Percentiles rank a stretch among this genome's conserved stretches.
Conservation (phyloP, 35 echinoderm and acorn worm genomes). For the Strongylocentrotus purpuratus region DNA sequence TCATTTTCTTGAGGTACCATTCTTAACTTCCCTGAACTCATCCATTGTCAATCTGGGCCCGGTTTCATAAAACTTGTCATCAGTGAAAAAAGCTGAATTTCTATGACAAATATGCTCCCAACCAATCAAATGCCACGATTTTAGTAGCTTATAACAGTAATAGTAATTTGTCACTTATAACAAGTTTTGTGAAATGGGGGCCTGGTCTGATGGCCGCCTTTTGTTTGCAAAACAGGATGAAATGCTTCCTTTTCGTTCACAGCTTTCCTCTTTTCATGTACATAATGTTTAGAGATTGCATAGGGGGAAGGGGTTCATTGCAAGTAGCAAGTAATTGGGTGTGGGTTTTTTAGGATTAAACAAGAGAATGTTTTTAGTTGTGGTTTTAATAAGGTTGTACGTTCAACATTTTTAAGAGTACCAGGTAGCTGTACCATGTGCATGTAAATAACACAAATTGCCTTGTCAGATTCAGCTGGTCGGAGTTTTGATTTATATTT, state of each 20-base stretch:
- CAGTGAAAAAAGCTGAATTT: too few species aligned
- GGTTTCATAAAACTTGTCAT: too few species aligned
- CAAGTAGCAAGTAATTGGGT: neutral
- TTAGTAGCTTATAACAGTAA: too few species aligned
- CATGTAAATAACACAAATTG: conserved; percentile 7
- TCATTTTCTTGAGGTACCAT: neutral
- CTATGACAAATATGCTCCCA: too few species aligned
- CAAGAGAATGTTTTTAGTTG: neutral
- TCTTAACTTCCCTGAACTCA: neutral
- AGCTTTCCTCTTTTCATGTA: neutral
- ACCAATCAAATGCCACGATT: too few species aligned
- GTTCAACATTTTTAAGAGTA: neutral
- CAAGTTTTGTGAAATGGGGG: too few species aligned
- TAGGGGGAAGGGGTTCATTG: neutral
- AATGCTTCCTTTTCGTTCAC: neutral
- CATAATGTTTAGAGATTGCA: neutral
- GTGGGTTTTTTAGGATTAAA: neutral
- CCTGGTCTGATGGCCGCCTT: too few species aligned
- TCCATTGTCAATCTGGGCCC: too few species aligned
- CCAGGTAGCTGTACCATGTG: neutral
- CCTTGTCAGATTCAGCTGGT: neutral
- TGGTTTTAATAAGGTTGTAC: neutral
- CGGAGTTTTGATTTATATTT: neutral
- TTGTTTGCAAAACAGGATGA: neutral
- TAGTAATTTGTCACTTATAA: too few species aligned